Evolutionary conservation across 2,113 vertebrate genomes (phyloP).

Genomic region (Coregonus clupeaformis): DNA sequence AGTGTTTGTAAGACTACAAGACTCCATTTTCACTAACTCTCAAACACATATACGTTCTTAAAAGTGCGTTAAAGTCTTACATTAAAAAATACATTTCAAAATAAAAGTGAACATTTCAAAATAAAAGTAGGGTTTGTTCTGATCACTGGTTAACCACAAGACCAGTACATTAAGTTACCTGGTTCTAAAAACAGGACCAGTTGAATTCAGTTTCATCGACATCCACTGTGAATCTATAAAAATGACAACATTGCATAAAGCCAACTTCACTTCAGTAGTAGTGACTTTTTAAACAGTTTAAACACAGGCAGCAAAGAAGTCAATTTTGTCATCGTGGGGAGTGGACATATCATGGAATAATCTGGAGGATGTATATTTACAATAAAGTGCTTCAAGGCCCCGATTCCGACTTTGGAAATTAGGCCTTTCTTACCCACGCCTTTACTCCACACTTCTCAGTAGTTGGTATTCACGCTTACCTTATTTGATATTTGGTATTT

Average conservation of each 20-base stretch:
- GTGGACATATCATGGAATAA: constrained; percentile 21
- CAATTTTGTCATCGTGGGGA: constrained; percentile 25
- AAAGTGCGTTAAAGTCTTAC: constrained; percentile 73
- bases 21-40: constrained; percentile 44
- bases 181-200: constrained; percentile 25
- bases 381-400: constrained; percentile 31
- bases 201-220: not conserved
- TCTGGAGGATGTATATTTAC: constrained; percentile 53
- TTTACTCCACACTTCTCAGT: too few species aligned
- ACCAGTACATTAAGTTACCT: constrained; percentile 23
- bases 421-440: too few species aligned
- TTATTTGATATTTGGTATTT: too few species aligned
- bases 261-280: constrained; percentile 5
- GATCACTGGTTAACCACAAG: constrained; percentile 37
- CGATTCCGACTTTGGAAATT: too few species aligned
- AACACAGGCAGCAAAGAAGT: constrained; percentile 20
- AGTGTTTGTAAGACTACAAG: constrained; percentile 43
- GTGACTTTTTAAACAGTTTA: constrained; percentile 40
- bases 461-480: too few species aligned
- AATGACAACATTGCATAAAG: not conserved
- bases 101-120: constrained; percentile 43
- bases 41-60: constrained; percentile 56
- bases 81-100: constrained; percentile 52
- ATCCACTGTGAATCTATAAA: not conserved
- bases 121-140: too few species aligned